Base-by-base conservation (phyloP, 2,797 vertebrate genomes). In the Florisuga fusca region DNA sequence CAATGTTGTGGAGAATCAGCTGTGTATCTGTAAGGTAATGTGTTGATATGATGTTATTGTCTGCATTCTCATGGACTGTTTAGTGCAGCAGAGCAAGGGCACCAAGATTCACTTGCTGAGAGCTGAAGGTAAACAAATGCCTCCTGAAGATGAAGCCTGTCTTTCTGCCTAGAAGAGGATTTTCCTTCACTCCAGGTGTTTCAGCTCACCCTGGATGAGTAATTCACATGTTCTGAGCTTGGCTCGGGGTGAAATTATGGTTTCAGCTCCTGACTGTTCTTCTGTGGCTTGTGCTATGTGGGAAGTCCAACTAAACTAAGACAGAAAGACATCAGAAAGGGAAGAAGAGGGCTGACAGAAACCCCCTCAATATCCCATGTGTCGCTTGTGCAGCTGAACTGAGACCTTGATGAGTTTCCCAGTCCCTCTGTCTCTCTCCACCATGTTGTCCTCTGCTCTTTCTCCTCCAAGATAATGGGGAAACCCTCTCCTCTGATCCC, bases 401-500 rank as follows among this genome's bases (percentile, higher is more conserved):
- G 48, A 80, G 29, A 31, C 19, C 14, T 11, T 12, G 7, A 3
- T 4, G 12, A 20, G 8, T 67, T 87, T 86, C 33, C 11, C 41
- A 48, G 19, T 43, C 14, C 27, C 6, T 71, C 43, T 59, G 15
- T 25, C 23, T 41, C 50, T 54, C 14, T 62, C 6, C 8, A 43
- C 31, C 0, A 0, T 29, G 4, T 1, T 64, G 46, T 23, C 26
- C 15, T 54, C 43, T 80, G 16, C 4, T 11, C 18, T 10, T 51
- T 34, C n/a, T 55, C 4, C 27, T 63, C 25, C 21, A 68, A 1
- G 38, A 38, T 11, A 0, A 2, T 16, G 1, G 2, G 36, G 26
- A 17, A 12, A 57, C 2, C 23, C 15, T 22, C 17, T 78, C 2
- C 18, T 53, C 36, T 68, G 11, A n/a, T 74, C 31, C 31, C 6